Evolutionary conservation across 2,888 invertebrate species (phyloP).

Genomic region (Tillus elongatus): DNA sequence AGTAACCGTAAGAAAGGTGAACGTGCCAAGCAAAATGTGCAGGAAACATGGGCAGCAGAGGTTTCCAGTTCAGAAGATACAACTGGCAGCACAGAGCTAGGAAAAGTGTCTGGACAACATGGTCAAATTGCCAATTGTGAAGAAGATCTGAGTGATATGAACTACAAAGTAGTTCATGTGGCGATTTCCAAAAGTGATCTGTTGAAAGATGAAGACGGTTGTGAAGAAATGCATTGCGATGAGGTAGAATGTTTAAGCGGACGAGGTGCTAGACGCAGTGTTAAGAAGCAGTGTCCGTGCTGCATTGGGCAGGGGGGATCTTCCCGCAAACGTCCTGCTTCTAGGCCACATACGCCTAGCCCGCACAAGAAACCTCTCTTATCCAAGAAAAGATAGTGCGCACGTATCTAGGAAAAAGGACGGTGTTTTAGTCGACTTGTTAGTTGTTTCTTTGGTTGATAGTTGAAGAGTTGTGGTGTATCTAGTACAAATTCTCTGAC

Average conservation of each 20-base stretch:
- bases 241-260: conserved; percentile 32
- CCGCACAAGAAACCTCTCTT: conserved; percentile 39
- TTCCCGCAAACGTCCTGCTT: conserved; percentile 32
- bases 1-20: conserved; percentile 38
- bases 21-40: conserved; percentile 23
- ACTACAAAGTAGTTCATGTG: conserved; percentile 32
- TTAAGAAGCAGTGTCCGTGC: conserved; percentile 38
- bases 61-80: conserved; percentile 8
- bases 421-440: conserved; percentile 18
- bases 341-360: conserved; percentile 33
- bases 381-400: conserved; percentile 41
- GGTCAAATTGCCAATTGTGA: conserved; percentile 23
- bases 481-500: conserved; percentile 39
- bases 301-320: conserved; percentile 35
- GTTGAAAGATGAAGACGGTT: conserved; percentile 29
- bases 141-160: conserved; percentile 27
- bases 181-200: conserved; percentile 32
- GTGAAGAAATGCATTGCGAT: conserved; percentile 31
- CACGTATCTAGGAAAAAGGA: conserved; percentile 23
- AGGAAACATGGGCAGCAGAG: conserved; percentile 16
- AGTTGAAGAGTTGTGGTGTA: conserved; percentile 33
- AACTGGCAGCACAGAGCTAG: conserved; percentile 5
- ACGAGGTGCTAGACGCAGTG: conserved; percentile 35
- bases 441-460: conserved; percentile 24
- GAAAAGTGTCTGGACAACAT: neutral